phyloP scores from a whole-genome alignment of 2,888 invertebrate species.

The Nemurella pictetii region DNA sequence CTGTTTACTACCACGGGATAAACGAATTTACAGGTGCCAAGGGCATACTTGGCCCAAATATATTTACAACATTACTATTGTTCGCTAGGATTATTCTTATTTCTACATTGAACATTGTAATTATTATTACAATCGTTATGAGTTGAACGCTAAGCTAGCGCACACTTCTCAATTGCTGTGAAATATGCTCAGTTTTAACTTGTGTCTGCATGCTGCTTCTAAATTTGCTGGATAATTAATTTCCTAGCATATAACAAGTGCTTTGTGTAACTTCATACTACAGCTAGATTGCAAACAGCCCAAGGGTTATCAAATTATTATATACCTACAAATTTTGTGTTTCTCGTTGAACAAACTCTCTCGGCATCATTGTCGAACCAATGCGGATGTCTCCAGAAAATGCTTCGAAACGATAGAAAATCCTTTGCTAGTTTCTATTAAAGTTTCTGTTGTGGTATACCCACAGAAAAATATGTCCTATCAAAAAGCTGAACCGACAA shows the following conservation, averaged over 20 bases:
- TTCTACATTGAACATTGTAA: slow-evolving; percentile 1
- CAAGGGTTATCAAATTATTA: not conserved
- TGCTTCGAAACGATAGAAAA: no score
- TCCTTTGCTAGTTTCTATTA: no score
- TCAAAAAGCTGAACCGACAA: no score
- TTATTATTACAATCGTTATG: not conserved
- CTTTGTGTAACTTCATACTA: not conserved
- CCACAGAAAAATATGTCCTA: no score
- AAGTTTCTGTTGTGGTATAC: no score
- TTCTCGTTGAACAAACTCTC: not conserved
- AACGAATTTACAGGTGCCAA: slow-evolving; percentile 23
- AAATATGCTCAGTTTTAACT: not conserved
- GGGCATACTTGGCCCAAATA: slow-evolving; percentile 26
- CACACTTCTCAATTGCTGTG: not conserved
- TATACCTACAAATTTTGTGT: not conserved
- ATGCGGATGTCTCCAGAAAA: no score
- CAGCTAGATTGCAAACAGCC: not conserved
- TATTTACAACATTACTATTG: not conserved
- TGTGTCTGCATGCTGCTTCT: not conserved
- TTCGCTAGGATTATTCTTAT: slow-evolving; percentile 27
- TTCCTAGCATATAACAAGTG: not conserved
- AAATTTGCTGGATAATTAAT: not conserved
- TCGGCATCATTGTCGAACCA: no score
- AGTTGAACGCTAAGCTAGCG: not conserved
- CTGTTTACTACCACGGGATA: slow-evolving; percentile 16